A percentile compares a stretch with the other conserved stretches of the same genome.
Evolutionary conservation across 2,113 vertebrate species (phyloP).

Genomic region (Aegotheles bennettii): DNA sequence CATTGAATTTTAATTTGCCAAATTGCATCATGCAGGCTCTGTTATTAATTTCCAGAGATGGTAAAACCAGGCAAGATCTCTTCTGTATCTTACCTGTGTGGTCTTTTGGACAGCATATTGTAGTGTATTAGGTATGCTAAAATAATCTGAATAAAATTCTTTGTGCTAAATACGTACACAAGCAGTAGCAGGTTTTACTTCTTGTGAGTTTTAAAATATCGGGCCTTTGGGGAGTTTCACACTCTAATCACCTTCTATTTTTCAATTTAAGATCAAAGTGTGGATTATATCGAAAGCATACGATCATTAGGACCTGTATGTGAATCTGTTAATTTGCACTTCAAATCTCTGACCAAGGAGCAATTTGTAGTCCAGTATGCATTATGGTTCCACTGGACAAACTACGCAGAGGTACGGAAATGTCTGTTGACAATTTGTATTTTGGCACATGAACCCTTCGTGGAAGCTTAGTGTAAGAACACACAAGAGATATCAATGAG

Average conservation of each 20-base stretch:
- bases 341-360: constrained; percentile 54
- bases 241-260: not conserved
- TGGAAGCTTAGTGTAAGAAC: not conserved
- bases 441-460: not conserved
- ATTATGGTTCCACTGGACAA: constrained; percentile 72
- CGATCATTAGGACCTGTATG: constrained; percentile 73
- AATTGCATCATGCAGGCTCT: not conserved
- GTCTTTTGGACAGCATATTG: not conserved
- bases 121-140: not conserved
- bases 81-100: not conserved
- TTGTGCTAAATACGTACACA: not conserved
- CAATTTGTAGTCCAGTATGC: constrained; percentile 62
- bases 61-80: too few relatives aligned
- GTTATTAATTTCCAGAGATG: not conserved
- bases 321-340: constrained; percentile 62
- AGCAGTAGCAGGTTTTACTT: not conserved
- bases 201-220: not conserved
- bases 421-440: not conserved
- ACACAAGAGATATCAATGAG: not conserved
- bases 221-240: not conserved
- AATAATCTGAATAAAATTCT: not conserved
- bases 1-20: not conserved
- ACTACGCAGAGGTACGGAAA: constrained; percentile 68
- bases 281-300: constrained; percentile 72
- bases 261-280: constrained; percentile 41